Base-by-base conservation (phyloP, 1,140 invertebrate species). In the Trialeurodes vaporariorum region DNA sequence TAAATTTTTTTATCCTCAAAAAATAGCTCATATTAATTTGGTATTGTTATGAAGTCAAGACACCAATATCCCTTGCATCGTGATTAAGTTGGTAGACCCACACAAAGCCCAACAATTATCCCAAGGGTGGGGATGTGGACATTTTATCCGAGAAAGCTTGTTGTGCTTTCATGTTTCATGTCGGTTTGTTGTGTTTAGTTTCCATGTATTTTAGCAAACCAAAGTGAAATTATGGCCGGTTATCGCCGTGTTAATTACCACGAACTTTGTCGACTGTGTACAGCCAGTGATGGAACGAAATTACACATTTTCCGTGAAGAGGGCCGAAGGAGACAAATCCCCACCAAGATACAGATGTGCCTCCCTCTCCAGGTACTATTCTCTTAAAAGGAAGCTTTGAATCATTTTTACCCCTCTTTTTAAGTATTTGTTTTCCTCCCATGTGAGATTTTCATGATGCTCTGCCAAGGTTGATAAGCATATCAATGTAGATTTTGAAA, bases 171-270 rank as follows among this genome's bases (percentile, higher is more conserved):
- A n/a, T n/a, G n/a, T 49, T 49, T 49, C 34, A 49, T 9, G 63
- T 24, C 63, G 17, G 63, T 24, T 64, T 64, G 25, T 25, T 64
- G 63, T 24, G 21, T n/a, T 68, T 68, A 27, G 24, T 59, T 27
- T 68, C 21, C 24, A 68, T 65, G 25, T 23, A 68, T 27, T n/a
- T 13, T 64, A 60, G 34, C 24, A 27, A 67, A 9, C 17, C 17
- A 9, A 49, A 49, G 34, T 49, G 34, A 49, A 49, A 49, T 73
- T 70, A 86, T 86, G 84, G 81, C 84, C 64, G 84, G 82, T 72
- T 85, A 87, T 72, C 81, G 83, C 69, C 81, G 83, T 70, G 86
- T 87, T 17, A 87, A 86, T 76, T 88, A 85, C 74, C 86, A 86
- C 73, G 86, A 87, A 78, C 77, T 88, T 64, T 88, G 86, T 73